A percentile compares a stretch with the other conserved stretches of the same genome.
Evolutionary conservation across 2,888 invertebrate species (phyloP).

Genomic region (Empis livida): DNA sequence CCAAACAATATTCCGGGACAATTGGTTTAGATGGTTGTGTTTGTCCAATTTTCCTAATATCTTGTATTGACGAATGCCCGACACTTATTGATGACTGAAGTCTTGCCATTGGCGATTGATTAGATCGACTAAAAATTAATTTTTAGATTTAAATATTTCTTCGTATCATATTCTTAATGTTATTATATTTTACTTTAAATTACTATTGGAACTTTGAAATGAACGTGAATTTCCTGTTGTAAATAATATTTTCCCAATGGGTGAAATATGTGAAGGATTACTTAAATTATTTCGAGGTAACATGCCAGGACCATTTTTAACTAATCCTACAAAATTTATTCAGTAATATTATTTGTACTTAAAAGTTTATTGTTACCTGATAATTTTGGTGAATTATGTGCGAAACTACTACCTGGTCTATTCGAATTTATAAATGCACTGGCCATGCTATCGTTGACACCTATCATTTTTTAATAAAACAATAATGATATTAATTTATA

Average conservation of each 20-base stretch:
- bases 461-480: neutral
- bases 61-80: slow-evolving; percentile 30
- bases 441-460: slow-evolving; percentile 5
- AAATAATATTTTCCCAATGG: slow-evolving; percentile 19
- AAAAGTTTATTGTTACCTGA: slow-evolving; percentile 2
- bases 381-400: slow-evolving; percentile 23
- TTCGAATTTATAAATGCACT: slow-evolving; percentile 8
- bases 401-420: slow-evolving; percentile 19
- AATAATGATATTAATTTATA: neutral
- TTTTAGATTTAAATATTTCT: neutral
- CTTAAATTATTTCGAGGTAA: slow-evolving; percentile 21
- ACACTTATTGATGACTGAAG: slow-evolving; percentile 29
- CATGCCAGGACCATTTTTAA: slow-evolving; percentile 21
- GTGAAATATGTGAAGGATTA: slow-evolving; percentile 17
- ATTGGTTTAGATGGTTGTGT: slow-evolving; percentile 51
- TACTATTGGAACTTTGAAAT: slow-evolving; percentile 23
- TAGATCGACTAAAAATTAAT: slow-evolving; percentile 23
- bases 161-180: too few species aligned
- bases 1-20: slow-evolving; percentile 75
- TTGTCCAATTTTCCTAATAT: slow-evolving; percentile 38
- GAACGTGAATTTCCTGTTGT: slow-evolving; percentile 21
- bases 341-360: too few species aligned
- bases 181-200: slow-evolving; percentile 28
- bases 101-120: slow-evolving; percentile 28
- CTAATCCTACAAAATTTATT: slow-evolving; percentile 13